These are phyloP conservation scores for Potamarius usumacintae DNA, from an alignment of 2,113 vertebrate genomes.

Conservation along the genomic window DNA sequence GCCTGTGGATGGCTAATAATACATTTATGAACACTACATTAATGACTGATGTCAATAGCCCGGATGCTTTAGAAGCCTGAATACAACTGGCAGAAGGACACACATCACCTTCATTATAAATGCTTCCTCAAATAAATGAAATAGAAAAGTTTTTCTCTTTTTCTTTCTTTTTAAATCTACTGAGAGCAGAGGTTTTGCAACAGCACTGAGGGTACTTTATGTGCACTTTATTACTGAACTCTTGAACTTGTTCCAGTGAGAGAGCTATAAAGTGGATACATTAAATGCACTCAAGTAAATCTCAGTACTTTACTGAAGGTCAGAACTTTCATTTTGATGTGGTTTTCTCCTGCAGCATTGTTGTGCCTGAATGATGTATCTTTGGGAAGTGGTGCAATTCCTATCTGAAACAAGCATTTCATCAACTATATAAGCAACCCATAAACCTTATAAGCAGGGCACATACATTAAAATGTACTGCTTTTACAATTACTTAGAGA, in stretches of 20 bases:
- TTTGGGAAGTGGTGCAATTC: neutral
- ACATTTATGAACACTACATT: constrained; percentile 45
- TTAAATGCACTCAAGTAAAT: constrained; percentile 39
- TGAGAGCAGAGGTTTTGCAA: neutral
- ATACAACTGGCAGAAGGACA: neutral
- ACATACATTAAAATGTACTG: neutral
- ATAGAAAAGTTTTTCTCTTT: neutral
- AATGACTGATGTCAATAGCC: constrained; percentile 35
- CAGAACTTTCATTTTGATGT: constrained; percentile 23
- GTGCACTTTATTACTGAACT: neutral
- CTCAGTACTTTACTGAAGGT: constrained; percentile 42
- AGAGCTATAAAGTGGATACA: constrained; percentile 14
- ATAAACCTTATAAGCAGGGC: neutral
- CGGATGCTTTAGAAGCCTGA: constrained; percentile 10
- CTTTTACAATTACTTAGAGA: neutral
- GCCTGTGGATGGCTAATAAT: constrained; percentile 40
- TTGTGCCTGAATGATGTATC: constrained; percentile 18
- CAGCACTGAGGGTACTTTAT: neutral
- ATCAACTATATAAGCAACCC: neutral
- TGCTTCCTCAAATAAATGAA: constrained; percentile 1
- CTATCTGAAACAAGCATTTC: neutral
- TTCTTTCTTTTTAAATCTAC: neutral
- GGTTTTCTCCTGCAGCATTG: neutral
- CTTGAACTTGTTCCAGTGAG: constrained; percentile 1
- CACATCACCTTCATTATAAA: neutral